Base-by-base conservation (phyloP, 2,888 invertebrate genomes). In the Teleiodes luculella region DNA sequence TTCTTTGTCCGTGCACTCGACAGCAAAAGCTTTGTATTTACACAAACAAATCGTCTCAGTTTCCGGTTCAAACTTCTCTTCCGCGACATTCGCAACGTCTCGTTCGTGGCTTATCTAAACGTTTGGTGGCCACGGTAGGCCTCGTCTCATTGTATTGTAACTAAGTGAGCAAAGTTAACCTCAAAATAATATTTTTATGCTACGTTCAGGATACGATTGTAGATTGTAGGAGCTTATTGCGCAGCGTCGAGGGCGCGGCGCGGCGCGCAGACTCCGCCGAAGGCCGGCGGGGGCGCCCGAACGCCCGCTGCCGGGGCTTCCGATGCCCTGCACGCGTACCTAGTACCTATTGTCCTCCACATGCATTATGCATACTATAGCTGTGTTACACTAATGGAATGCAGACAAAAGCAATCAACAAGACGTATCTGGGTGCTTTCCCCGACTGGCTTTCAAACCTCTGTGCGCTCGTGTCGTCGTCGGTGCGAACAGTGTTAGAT, bases 1-100 rank as follows among this genome's bases (percentile, higher is more conserved):
- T 84, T 80, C 89, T 89, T 88, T 88, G 89, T 89, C 86, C 87
- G 85, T 83, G 86, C 85, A 87, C 87, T 86, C 82, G 86, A 86
- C 70, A 86, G 83, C 78, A 86, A 81, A 76, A 87, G 85, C 83
- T 88, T 87, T 78, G 87, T 88, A 86, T 88, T 87, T 82, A 89
- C 86, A 88, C 89, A 89, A 86, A 88, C 84, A 84, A 88, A 89
- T 78, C 87, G 84, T 82, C 86, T 81, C 70, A 87, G 73, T 80
- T 89, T 87, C 63, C 86, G 80, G 66, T 79, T 81, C 66, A 87
- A 74, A 63, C 78, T 85, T 80, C 83, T 82, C 77, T 80, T 85
- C 74, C 87, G 87, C 86, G 83, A 87, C 88, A 88, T 88, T 86
- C 87, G 86, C 84, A 73, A 74, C 78, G 76, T 64, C 70, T 80